Conservation (phyloP, 1,140 invertebrate genomes). For the Lysiphlebus fabarum region DNA sequence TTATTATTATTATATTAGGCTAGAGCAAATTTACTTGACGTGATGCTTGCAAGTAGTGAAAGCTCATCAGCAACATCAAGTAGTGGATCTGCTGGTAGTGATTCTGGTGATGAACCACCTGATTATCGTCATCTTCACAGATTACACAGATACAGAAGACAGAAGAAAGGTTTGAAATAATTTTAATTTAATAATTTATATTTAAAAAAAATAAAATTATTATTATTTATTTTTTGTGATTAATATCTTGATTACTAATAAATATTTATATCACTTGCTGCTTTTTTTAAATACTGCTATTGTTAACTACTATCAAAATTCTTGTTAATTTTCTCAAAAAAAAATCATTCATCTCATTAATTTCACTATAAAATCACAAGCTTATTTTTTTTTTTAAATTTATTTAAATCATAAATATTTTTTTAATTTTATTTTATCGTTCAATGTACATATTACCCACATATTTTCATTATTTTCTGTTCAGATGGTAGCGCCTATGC, state of each 20-base stretch:
- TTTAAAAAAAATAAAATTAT: no score
- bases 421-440: constrained; percentile 15
- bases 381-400: no score
- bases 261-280: constrained; percentile 1
- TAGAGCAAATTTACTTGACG: constrained; percentile 69
- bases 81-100: constrained; percentile 61
- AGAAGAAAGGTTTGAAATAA: constrained; percentile 66
- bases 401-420: neutral
- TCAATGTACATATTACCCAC: constrained; percentile 36
- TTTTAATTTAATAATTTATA: constrained; percentile 16
- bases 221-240: neutral
- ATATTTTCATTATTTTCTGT: constrained; percentile 46
- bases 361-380: no score
- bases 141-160: constrained; percentile 67
- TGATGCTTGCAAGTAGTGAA: constrained; percentile 71
- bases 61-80: constrained; percentile 66
- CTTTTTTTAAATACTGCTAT: neutral
- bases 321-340: neutral
- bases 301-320: constrained; percentile 2
- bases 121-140: constrained; percentile 69
- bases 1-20: constrained; percentile 53
- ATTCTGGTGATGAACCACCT: constrained; percentile 60
- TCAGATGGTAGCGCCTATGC: constrained; percentile 50
- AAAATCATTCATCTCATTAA: neutral
- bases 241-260: constrained; percentile 2